These are phyloP conservation scores for Eupleurogrammus muticus DNA, from an alignment of 2,797 vertebrate genomes.

Conservation along the genomic window DNA sequence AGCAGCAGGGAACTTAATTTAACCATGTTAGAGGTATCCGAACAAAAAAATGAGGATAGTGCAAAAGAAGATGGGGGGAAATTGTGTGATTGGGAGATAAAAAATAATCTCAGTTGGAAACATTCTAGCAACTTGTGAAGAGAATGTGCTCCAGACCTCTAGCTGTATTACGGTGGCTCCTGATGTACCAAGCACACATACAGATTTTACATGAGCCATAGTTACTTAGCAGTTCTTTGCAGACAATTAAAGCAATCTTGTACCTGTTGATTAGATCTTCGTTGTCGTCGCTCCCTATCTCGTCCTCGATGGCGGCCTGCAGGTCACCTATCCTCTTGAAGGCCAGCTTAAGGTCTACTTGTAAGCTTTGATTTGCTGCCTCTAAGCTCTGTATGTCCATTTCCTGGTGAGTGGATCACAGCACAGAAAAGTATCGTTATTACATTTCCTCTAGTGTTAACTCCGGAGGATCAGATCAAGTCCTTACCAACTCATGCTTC, in stretches of 20 bases:
- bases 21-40: slow-evolving; percentile 58
- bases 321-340: slow-evolving; percentile 99
- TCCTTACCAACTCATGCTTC: slow-evolving; percentile 94
- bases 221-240: slow-evolving; percentile 1
- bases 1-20: slow-evolving; percentile 57
- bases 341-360: slow-evolving; percentile 96
- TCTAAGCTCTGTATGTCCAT: slow-evolving; percentile 98
- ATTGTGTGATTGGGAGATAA: slow-evolving; percentile 46
- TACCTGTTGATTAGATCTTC: slow-evolving; percentile 98
- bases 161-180: slow-evolving; percentile 20
- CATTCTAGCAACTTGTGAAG: slow-evolving; percentile 20
- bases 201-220: slow-evolving; percentile 29
- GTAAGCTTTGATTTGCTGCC: slow-evolving; percentile 98
- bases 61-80: slow-evolving; percentile 46
- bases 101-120: slow-evolving; percentile 42
- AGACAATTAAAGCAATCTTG: slow-evolving; percentile 7
- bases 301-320: slow-evolving; percentile 97
- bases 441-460: slow-evolving; percentile 13
- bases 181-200: slow-evolving; percentile 14
- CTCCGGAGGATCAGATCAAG: slow-evolving; percentile 24
- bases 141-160: slow-evolving; percentile 3
- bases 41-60: slow-evolving; percentile 42
- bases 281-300: slow-evolving; percentile 98
- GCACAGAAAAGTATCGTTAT: slow-evolving; percentile 68
- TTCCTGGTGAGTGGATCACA: slow-evolving; percentile 86